Base-by-base conservation (phyloP, 2,888 invertebrate species). In the Oscheius myriophilus region DNA sequence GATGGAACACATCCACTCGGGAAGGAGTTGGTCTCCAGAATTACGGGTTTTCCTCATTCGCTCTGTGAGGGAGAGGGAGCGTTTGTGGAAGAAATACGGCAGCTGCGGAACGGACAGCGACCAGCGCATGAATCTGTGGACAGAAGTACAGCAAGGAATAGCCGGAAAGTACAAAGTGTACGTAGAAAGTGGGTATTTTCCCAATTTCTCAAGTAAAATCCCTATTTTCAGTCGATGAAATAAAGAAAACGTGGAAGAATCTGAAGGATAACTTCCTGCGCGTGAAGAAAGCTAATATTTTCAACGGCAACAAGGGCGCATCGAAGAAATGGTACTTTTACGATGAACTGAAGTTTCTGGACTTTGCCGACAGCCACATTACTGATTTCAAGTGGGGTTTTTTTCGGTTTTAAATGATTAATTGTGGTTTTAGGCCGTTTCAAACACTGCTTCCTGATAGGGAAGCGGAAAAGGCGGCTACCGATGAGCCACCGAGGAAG, bases 191-290 rank as follows among this genome's bases (percentile, higher is more conserved):
- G 21, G 26, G 65, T 55, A 25, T 25, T 39, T n/a, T 11, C 6
- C 12, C 21, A 14, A 3, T n/a, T n/a, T n/a, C n/a, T n/a, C n/a
- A n/a, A n/a, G n/a, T n/a, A n/a, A n/a, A n/a, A 9, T 11, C 3
- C 4, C n/a, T 39, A n/a, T 33, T 41, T 67, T 33, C 21, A 67
- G 67, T 51, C 42, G 59, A 65, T 11, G 65, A 65, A 33, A 42
- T 65, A 4, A 65, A 65, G 33, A 65, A 65, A 21, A 55, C 65
- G 6, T 65, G 65, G 65, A 65, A 65, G 26, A 65, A 65, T 33
- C 33, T 65, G 14, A 65, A 65, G 33, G 65, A 65, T 26, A 65
- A 65, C 46, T 65, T 49, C 26, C 18, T 65, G n/a, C 12, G 65
- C 1, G 43, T 63, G 2, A 63, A 54, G 39, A 63, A 63, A 43